phyloP scores from a whole-genome alignment of 2,888 invertebrate species.

The Andrena dorsata region DNA sequence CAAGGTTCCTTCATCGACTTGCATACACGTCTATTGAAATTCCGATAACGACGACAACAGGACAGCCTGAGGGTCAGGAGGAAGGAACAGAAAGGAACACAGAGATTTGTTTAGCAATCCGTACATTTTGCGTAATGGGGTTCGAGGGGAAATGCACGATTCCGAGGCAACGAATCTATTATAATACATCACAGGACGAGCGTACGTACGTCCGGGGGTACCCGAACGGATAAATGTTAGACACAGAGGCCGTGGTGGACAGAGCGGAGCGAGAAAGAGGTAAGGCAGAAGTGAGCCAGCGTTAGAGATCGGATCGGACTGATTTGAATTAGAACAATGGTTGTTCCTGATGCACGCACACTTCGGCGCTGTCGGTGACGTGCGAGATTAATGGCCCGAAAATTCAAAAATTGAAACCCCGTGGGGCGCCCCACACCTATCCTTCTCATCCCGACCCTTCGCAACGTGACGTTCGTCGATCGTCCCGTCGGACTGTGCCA shows the following conservation, averaged over 20 bases:
- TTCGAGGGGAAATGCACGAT: conserved; percentile 66
- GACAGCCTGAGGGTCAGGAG: conserved; percentile 29
- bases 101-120: conserved; percentile 62
- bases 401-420: conserved; percentile 79
- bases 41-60: conserved; percentile 60
- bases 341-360: conserved; percentile 68
- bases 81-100: conserved; percentile 24
- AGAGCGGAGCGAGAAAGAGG: conserved; percentile 17
- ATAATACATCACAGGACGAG: conserved; percentile 69
- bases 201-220: conserved; percentile 58
- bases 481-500: conserved; percentile 71
- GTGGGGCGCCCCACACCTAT: conserved; percentile 77
- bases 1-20: conserved; percentile 73
- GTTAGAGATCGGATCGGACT: conserved; percentile 73
- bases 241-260: conserved; percentile 29
- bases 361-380: conserved; percentile 74
- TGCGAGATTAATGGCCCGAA: conserved; percentile 79
- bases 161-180: conserved; percentile 73
- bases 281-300: conserved; percentile 46
- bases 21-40: conserved; percentile 73
- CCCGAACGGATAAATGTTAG: conserved; percentile 45
- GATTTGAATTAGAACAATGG: conserved; percentile 81
- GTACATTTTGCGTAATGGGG: conserved; percentile 69
- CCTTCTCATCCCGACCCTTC: conserved; percentile 47
- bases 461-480: conserved; percentile 57